Evolutionary conservation across 2,888 invertebrate species (phyloP).

Genomic region (Antheraea assamensis): DNA sequence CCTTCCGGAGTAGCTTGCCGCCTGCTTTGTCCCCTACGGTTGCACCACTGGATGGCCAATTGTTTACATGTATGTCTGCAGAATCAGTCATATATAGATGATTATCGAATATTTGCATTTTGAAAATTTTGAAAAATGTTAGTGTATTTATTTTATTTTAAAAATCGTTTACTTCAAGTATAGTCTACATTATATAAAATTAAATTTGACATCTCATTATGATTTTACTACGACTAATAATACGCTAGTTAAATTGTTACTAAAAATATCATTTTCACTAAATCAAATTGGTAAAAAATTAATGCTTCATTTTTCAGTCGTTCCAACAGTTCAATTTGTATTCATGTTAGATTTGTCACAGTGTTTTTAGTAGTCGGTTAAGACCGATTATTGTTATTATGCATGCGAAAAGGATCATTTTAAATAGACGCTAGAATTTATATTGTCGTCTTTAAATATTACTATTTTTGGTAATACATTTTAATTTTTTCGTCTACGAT

Average conservation of each 20-base stretch:
- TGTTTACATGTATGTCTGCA: neutral
- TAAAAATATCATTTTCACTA: neutral
- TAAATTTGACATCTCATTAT: neutral
- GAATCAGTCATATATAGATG: neutral
- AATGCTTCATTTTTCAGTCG: constrained; percentile 13
- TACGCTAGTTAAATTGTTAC: neutral
- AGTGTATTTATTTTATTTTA: neutral
- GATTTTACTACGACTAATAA: neutral
- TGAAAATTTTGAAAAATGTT: neutral
- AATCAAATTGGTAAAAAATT: neutral
- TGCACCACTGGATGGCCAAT: constrained; percentile 9
- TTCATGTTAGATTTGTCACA: constrained; percentile 1
- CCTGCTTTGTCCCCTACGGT: constrained; percentile 56
- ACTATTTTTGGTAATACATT: constrained; percentile 37
- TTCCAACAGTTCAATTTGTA: neutral
- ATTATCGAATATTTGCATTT: neutral
- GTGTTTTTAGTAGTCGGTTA: neutral
- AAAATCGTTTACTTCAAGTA: neutral
- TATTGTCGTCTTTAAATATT: constrained; percentile 9
- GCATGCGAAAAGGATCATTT: neutral
- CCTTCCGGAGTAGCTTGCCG: constrained; percentile 64
- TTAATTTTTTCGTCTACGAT: constrained; percentile 28
- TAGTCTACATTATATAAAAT: neutral
- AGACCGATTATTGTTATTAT: neutral
- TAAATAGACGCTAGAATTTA: neutral